These are phyloP conservation scores for Plecotus auritus DNA, from an alignment of 2,113 vertebrate genomes.

Conservation along the genomic window DNA sequence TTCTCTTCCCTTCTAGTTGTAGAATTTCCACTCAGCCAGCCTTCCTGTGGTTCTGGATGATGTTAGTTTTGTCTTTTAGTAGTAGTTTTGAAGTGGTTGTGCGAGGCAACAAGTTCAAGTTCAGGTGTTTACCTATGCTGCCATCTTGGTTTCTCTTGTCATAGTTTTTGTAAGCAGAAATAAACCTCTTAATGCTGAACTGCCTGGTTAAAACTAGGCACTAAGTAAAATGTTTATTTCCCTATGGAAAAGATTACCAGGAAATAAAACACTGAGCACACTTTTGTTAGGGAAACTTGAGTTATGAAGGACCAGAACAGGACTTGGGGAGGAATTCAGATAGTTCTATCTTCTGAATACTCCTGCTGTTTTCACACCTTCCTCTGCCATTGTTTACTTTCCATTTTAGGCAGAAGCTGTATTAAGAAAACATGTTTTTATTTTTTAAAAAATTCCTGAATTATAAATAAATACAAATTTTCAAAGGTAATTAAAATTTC, in stretches of 20 bases:
- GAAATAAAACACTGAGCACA: background rate
- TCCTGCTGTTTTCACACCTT: background rate
- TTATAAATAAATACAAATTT: conserved; percentile 16
- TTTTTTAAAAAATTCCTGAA: background rate
- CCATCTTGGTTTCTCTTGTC: too few species aligned
- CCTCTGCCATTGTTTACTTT: background rate
- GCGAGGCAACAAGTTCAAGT: too few species aligned
- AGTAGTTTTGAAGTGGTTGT: too few species aligned
- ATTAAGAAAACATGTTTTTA: background rate
- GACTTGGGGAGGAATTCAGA: background rate
- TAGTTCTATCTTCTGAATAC: background rate
- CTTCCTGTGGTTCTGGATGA: too few species aligned
- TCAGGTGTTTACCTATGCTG: too few species aligned
- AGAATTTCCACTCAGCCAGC: too few species aligned
- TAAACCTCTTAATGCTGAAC: background rate
- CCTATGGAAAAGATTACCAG: background rate
- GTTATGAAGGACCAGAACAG: background rate
- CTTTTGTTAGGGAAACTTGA: background rate
- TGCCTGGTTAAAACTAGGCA: background rate
- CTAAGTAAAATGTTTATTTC: background rate
- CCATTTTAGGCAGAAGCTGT: background rate
- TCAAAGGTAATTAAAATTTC: background rate
- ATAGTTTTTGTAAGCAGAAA: background rate
- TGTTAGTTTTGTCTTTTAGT: too few species aligned
- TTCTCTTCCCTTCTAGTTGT: too few species aligned